Conservation (phyloP, 1,140 invertebrate species). For the Drosophila punjabiensis region DNA sequence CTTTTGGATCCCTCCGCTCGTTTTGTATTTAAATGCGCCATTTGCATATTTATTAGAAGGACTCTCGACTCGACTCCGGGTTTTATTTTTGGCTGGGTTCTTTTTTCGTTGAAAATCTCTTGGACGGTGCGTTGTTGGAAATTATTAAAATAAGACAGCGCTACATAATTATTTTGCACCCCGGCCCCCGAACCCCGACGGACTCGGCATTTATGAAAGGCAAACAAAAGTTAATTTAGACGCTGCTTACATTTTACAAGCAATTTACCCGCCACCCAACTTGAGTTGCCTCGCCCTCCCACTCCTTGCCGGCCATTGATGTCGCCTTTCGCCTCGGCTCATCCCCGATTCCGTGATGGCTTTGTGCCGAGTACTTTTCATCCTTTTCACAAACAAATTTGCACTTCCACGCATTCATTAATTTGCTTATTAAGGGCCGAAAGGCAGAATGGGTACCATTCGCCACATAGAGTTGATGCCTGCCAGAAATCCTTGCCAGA, state of each 20-base stretch:
- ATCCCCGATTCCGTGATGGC: slow-evolving; percentile 16
- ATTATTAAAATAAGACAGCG: slow-evolving; percentile 81
- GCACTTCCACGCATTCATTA: slow-evolving; percentile 79
- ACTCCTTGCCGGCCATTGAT: slow-evolving; percentile 39
- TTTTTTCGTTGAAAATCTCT: slow-evolving; percentile 23
- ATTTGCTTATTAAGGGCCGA: slow-evolving; percentile 66
- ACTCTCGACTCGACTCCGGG: slow-evolving; percentile 27
- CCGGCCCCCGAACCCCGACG: neutral
- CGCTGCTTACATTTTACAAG: slow-evolving; percentile 83
- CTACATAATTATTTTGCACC: slow-evolving; percentile 73
- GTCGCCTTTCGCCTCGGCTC: slow-evolving; percentile 47
- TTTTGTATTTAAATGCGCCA: slow-evolving; percentile 77
- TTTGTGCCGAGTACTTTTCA: slow-evolving; percentile 56
- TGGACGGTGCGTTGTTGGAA: slow-evolving; percentile 32
- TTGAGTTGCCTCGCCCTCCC: neutral
- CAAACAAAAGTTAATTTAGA: slow-evolving; percentile 85
- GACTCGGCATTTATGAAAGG: slow-evolving; percentile 66
- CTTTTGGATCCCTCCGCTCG: slow-evolving; percentile 18
- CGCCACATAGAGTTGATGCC: neutral
- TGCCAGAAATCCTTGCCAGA: neutral
- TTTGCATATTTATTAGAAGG: slow-evolving; percentile 84
- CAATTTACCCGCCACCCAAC: slow-evolving; percentile 66
- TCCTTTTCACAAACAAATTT: slow-evolving; percentile 77
- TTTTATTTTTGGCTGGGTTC: slow-evolving; percentile 12
- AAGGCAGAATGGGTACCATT: neutral